These are phyloP conservation scores for Ibidorhyncha struthersii DNA, from an alignment of 2,113 vertebrate genomes.

Conservation along the genomic window DNA sequence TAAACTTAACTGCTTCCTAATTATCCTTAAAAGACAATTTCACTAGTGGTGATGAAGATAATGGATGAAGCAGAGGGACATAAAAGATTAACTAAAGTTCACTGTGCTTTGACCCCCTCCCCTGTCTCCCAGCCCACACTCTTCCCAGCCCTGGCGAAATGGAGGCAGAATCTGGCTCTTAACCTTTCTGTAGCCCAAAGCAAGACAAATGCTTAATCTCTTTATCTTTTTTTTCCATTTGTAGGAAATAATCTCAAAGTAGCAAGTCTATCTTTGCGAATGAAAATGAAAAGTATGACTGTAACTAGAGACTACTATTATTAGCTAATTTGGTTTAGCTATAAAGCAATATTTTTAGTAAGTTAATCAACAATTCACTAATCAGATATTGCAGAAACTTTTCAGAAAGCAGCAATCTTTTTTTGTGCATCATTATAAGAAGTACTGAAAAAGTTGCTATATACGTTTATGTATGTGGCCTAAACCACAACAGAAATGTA, in stretches of 20 bases:
- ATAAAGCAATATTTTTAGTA: background rate
- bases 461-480: background rate
- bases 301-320: background rate
- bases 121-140: background rate
- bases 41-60: slow-evolving; percentile 19
- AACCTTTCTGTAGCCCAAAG: background rate
- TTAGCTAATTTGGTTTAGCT: background rate
- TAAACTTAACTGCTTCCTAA: slow-evolving; percentile 43
- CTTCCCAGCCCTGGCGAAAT: background rate
- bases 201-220: background rate
- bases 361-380: background rate
- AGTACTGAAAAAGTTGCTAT: background rate
- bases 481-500: too few species aligned
- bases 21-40: slow-evolving; percentile 42
- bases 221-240: background rate
- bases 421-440: background rate
- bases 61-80: background rate
- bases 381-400: background rate
- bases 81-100: slow-evolving; percentile 14
- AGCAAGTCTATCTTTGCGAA: background rate
- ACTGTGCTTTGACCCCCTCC: background rate
- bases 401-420: background rate
- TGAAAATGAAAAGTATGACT: background rate
- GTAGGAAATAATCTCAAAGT: background rate
- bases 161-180: background rate